Evolutionary conservation across 2,888 invertebrate genomes (phyloP), one percentile per base, ranked within the genome.

Genomic region (Athripsodes cinereus): DNA sequence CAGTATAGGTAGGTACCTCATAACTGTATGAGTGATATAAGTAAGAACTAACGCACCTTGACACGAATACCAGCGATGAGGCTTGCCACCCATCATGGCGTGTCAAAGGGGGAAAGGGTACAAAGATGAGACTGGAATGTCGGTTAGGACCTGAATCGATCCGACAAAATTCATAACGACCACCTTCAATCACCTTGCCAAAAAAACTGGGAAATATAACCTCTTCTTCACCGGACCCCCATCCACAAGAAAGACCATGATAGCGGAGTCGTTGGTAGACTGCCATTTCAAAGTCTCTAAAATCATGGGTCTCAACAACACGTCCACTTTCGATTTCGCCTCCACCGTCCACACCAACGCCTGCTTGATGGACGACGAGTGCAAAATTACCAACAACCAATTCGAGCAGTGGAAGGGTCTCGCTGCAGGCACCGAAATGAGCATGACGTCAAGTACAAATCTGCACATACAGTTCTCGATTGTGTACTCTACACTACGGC

Each of bases 301-400:
- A 57, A 19, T 69, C 2, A 67, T 68, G 0, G 68, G 66, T 2
- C 13, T 69, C 1, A 61, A 59, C 1, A 59, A 67, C 0, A 58
- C n/a, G 0, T 64, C 64, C 0, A 21, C 59, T 0, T 59, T 59
- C 35, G 55, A 59, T 20, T 59, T 59, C 31, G 26, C 46, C 5
- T 21, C 21, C 18, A 16, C 55, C 5, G 10, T 56, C 2, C 55
- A 59, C 22, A 47, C 34, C 1, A 59, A 59, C 44, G 59, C 59
- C 11, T 54, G 57, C 22, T 51, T 52, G 20, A n/a, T n/a, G n/a
- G 60, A 54, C 34, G n/a, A n/a, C n/a, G 57, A 58, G 21, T 60
- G 60, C 16, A 60, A 60, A 54, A 22, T 60, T 11, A 57, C 60
- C 2, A 52, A 50, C 31, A 63, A 63, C 21, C 58, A 62, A 22